Evolutionary conservation across 2,888 invertebrate genomes (phyloP).

Genomic region (Bembecia ichneumoniformis): DNA sequence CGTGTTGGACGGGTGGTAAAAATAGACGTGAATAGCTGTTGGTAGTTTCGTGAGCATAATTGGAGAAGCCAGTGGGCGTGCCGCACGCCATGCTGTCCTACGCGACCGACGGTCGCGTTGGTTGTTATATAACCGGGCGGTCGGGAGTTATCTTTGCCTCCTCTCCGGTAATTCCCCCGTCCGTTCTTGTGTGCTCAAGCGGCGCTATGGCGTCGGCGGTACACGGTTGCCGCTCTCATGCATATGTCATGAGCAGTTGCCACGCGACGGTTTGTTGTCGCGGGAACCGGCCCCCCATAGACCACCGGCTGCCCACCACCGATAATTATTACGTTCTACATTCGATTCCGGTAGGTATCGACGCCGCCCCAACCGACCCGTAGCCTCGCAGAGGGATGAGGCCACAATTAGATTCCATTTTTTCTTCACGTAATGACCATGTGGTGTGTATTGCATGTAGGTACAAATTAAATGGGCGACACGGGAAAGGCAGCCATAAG

Average conservation of each 20-base stretch:
- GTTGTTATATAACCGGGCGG: neutral
- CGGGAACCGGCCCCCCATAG: slow-evolving; percentile 47
- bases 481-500: slow-evolving; percentile 53
- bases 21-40: slow-evolving; percentile 43
- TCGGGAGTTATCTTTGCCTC: slow-evolving; percentile 40
- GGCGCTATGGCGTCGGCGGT: slow-evolving; percentile 44
- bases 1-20: slow-evolving; percentile 40
- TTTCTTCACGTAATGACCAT: slow-evolving; percentile 39
- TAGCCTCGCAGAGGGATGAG: slow-evolving; percentile 48
- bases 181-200: slow-evolving; percentile 67
- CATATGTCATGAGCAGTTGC: slow-evolving; percentile 73
- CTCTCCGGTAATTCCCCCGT: slow-evolving; percentile 60
- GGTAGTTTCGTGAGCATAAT: slow-evolving; percentile 59
- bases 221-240: slow-evolving; percentile 47
- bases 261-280: slow-evolving; percentile 69
- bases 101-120: slow-evolving; percentile 4
- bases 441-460: slow-evolving; percentile 50
- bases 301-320: slow-evolving; percentile 37
- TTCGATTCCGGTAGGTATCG: slow-evolving; percentile 56
- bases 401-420: slow-evolving; percentile 55
- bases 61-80: slow-evolving; percentile 44
- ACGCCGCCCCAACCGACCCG: slow-evolving; percentile 30
- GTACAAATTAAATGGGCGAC: slow-evolving; percentile 57
- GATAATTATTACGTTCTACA: slow-evolving; percentile 65
- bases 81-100: slow-evolving; percentile 23